Evolutionary conservation across 2,113 vertebrate species (phyloP), one percentile per base, ranked within the genome.

Genomic region (Ammodytes dubius): DNA sequence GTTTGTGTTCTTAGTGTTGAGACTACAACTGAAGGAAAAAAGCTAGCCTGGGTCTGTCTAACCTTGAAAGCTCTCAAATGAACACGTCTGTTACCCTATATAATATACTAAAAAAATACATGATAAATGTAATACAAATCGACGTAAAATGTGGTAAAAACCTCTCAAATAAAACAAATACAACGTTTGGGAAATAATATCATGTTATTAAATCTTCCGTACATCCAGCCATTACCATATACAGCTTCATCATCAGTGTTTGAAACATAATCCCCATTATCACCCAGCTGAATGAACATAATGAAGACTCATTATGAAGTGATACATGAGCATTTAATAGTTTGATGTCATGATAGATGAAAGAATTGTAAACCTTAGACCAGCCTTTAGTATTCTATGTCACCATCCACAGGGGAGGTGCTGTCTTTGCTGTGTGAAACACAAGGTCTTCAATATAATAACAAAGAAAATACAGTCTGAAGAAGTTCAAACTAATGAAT

Each of bases 401-500:
- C 12, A 43, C 17, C 6, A 9, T 47, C 15, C 43, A 58, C 11
- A 43, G 17, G 19, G 5, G 35, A 15, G 35, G 47, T 39, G 35
- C 46, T 63, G 71, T n/a, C 46, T 10, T 27, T 54, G 17, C 49
- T 54, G 49, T 35, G 10, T 58, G 69, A 71, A 58, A 17, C 39
- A 27, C 3, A 14, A 12, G 10, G 3, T 7, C 43, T 46, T 46
- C 10, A 45, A 9, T 61, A 6, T 19, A 17, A 47, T 49, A 35
- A 67, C 17, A 39, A 49, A 49, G 45, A 59, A 61, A 9, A 49
- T n/a, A 45, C 35, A 56, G n/a, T 42, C 40, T 53, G 50, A 27
- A 61, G 6, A 56, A 53, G 42, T 47, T 74, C 40, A 40, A 64
- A 40, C 56, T 47, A 39, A 64, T 63, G 37, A 61, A 60, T 43